Percentiles rank a stretch among this genome's conserved stretches.
Conservation (phyloP, 2,797 vertebrate genomes). For the Amphiprion clarkii region DNA sequence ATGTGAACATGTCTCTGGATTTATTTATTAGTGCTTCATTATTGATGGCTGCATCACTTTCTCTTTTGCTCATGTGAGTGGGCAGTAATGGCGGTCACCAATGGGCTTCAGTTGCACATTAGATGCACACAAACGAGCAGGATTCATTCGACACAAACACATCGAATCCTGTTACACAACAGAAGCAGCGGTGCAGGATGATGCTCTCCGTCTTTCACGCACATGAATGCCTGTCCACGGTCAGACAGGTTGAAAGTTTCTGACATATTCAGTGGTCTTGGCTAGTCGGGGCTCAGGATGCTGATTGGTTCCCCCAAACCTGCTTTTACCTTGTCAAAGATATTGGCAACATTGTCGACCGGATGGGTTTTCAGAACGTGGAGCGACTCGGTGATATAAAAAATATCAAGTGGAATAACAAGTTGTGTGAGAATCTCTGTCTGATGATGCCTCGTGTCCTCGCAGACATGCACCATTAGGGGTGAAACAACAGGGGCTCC, state of each 20-base stretch:
- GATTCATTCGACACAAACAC: slow-evolving; percentile 48
- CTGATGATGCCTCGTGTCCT: slow-evolving; percentile 56
- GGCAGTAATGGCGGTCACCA: slow-evolving; percentile 37
- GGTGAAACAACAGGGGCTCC: slow-evolving; percentile 56
- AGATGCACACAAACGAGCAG: slow-evolving; percentile 52
- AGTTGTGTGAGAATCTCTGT: slow-evolving; percentile 20
- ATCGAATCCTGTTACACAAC: slow-evolving; percentile 39
- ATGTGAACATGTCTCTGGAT: slow-evolving; percentile 6
- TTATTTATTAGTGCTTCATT: slow-evolving; percentile 28
- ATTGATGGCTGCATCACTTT: slow-evolving; percentile 50
- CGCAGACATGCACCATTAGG: slow-evolving; percentile 69
- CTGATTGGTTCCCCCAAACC: slow-evolving; percentile 35
- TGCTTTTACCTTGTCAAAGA: slow-evolving; percentile 51
- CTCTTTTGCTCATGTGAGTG: slow-evolving; percentile 35
- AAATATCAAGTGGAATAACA: neutral
- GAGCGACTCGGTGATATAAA: slow-evolving; percentile 18
- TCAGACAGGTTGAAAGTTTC: slow-evolving; percentile 40
- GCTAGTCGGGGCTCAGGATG: slow-evolving; percentile 20
- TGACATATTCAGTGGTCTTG: slow-evolving; percentile 41
- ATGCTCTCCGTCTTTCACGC: slow-evolving; percentile 32
- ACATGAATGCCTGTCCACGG: slow-evolving; percentile 20
- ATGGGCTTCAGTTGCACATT: slow-evolving; percentile 44
- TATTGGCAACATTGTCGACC: slow-evolving; percentile 8
- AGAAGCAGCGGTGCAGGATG: slow-evolving; percentile 23
- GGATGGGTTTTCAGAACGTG: neutral